Conservation (phyloP, 1,140 invertebrate species). For the Neoseiulus cucumeris region DNA sequence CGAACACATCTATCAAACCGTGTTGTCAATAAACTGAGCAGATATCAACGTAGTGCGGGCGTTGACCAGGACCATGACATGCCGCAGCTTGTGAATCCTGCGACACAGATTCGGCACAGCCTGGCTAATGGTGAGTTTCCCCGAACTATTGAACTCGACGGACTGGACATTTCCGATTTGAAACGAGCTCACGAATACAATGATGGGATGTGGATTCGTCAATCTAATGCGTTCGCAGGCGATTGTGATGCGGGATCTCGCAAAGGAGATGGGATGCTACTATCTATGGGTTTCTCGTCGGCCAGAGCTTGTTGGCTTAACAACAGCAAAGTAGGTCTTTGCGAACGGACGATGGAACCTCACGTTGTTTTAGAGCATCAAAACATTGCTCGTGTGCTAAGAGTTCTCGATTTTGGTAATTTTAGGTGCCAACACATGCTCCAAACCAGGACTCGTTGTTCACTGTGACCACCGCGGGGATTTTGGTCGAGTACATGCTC, state of each 20-base stretch:
- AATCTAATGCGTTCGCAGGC: not conserved
- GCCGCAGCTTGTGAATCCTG: not conserved
- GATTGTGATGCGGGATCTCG: conserved; percentile 1
- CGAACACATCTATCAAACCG: conserved; percentile 76
- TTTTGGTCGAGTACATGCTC: conserved; percentile 69
- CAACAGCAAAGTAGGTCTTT: not conserved
- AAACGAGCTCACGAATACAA: too few species aligned
- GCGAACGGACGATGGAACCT: too few species aligned
- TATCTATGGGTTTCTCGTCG: conserved; percentile 6
- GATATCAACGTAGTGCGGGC: conserved; percentile 87
- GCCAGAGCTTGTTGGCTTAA: not conserved
- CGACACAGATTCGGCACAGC: not conserved
- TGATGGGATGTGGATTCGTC: too few species aligned
- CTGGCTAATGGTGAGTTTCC: not conserved
- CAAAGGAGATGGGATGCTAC: not conserved
- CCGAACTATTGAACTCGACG: too few species aligned
- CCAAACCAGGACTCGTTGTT: conserved; percentile 49
- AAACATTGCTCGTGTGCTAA: too few species aligned
- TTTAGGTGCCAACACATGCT: not conserved
- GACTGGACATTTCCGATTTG: too few species aligned
- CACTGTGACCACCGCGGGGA: conserved; percentile 66
- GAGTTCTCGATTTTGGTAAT: not conserved
- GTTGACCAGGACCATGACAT: conserved; percentile 34
- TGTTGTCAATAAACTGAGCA: conserved; percentile 76
- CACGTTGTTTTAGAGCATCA: too few species aligned